Evolutionary conservation across 1,140 invertebrate species (phyloP).

Genomic region (Calliopsis andreniformis): DNA sequence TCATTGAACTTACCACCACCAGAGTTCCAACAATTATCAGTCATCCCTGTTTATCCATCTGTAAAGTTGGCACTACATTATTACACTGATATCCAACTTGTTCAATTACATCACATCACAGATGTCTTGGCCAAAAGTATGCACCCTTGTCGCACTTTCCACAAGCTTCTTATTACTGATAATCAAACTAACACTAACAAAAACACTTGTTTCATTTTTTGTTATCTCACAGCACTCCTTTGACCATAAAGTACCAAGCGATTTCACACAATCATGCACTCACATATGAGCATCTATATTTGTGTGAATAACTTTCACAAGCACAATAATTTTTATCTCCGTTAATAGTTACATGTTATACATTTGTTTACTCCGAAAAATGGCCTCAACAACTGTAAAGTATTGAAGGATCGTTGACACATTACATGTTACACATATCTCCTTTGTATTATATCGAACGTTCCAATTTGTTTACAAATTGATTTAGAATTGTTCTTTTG

Average conservation of each 20-base stretch:
- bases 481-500: background rate
- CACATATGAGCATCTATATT: background rate
- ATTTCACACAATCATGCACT: background rate
- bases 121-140: constrained; percentile 58
- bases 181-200: constrained; percentile 52
- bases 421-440: background rate
- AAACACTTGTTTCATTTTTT: constrained; percentile 54
- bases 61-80: constrained; percentile 78
- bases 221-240: constrained; percentile 57
- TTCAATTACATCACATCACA: constrained; percentile 73
- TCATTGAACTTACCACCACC: constrained; percentile 83
- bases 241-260: constrained; percentile 27
- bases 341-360: background rate
- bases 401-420: too few species aligned
- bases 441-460: background rate
- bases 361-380: too few species aligned
- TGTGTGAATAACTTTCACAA: background rate
- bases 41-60: constrained; percentile 83
- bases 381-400: too few species aligned
- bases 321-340: background rate
- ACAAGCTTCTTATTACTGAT: constrained; percentile 35
- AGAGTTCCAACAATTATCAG: constrained; percentile 85
- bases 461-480: background rate
- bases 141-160: constrained; percentile 63
- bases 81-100: constrained; percentile 72